These are phyloP conservation scores for Orycteropus afer DNA, from an alignment of 2,113 vertebrate genomes.

Conservation along the genomic window DNA sequence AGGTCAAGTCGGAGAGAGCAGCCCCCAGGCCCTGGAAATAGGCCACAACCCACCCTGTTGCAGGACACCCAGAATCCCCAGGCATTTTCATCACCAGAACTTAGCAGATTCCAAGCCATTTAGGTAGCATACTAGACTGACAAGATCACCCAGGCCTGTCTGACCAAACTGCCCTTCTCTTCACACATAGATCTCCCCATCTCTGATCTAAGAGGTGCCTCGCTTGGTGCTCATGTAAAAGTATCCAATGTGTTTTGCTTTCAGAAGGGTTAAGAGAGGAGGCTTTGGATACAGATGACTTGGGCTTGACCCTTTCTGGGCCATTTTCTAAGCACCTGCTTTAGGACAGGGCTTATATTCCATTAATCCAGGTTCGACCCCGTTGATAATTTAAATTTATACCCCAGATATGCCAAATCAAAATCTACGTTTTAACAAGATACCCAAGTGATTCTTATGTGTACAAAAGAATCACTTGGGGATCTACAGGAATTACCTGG, in stretches of 20 bases:
- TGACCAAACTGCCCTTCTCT: not conserved
- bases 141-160: not conserved
- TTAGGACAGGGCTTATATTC: no score
- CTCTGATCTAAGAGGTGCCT: not conserved
- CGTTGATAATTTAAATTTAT: no score
- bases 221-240: not conserved
- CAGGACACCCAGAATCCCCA: not conserved
- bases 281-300: not conserved
- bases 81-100: not conserved
- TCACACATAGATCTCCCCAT: no score
- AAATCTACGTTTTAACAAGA: no score
- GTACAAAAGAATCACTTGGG: no score
- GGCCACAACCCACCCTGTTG: not conserved
- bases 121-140: not conserved
- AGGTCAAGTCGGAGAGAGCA: not conserved
- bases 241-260: not conserved
- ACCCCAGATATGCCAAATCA: no score
- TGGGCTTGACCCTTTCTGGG: not conserved
- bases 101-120: not conserved
- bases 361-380: no score
- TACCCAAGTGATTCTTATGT: no score
- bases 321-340: not conserved
- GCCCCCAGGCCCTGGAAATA: conserved; percentile 36
- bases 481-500: no score
- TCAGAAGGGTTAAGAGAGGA: not conserved